Base-by-base conservation (phyloP, 1,140 invertebrate species). In the Heliconius nattereri region DNA sequence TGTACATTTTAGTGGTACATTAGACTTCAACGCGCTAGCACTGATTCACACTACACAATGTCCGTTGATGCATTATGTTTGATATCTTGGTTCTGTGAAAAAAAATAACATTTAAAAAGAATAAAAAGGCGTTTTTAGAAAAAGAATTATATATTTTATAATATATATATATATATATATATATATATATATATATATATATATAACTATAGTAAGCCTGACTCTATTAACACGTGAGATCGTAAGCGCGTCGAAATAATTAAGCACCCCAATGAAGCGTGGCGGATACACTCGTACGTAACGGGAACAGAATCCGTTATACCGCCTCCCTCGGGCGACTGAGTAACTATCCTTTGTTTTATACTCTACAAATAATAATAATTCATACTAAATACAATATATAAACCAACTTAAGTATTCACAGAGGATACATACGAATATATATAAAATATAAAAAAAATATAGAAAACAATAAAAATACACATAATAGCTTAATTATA, bases 221-320 rank as follows among this genome's bases (percentile, higher is more conserved):
- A 71, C 26, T 32, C 8, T 71, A 71, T 60, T 16, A 80, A 73
- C 71, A 76, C 75, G 71, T 70, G 57, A 74, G 37, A 26, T 60
- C 57, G 11, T 80, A 60, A 40, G 79, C 79, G 79, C 16, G 66
- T 77, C 79, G 79, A 77, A 80, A 79, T 81, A 83, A 83, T 81
- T 81, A 83, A 83, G 75, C 76, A 78, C 75, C 82, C 80, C 82
- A 81, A 83, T 83, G 82, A 83, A 81, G 77, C 82, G 80, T 79
- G 82, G 82, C 79, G 54, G 77, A 81, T 83, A 81, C 77, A 77
- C 32, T 35, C 32, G 32, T 7, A 35, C 37, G 82, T 83, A 81
- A 83, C 81, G 78, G 82, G 82, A 83, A 75, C 72, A 35, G 75
- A 79, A 83, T 73, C 80, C 80, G 80, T 81, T 81, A 81, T 76